These are phyloP conservation scores for Xenopus tropicalis DNA, from an alignment of 2,113 vertebrate species.

Conservation along the genomic window UCB_Xtro_10.0 CM004446.2:41755501-41756000, in stretches of 20 bases:
- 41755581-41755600: too few relatives aligned
- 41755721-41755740: constrained; percentile 36
- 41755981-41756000: neutral
- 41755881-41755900: constrained; percentile 83
- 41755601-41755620: neutral
- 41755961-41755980: neutral
- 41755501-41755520: too few relatives aligned
- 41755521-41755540: too few relatives aligned
- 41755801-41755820: constrained; percentile 86
- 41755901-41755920: constrained; percentile 71
- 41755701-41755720: constrained; percentile 18
- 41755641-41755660: neutral
- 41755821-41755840: constrained; percentile 98
- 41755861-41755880: constrained; percentile 95
- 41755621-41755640: neutral
- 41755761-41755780: constrained; percentile 65
- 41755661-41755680: constrained; percentile 1
- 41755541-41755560: too few relatives aligned
- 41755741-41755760: constrained; percentile 35
- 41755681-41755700: neutral
- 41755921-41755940: constrained; percentile 65
- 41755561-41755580: too few relatives aligned
- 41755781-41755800: constrained; percentile 93
- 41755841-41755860: constrained; percentile 99
- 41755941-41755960: constrained; percentile 56